Percentiles rank a stretch among this genome's conserved stretches.
Conservation (phyloP, 2,797 vertebrate species). For the Anabacerthia variegaticeps region DNA sequence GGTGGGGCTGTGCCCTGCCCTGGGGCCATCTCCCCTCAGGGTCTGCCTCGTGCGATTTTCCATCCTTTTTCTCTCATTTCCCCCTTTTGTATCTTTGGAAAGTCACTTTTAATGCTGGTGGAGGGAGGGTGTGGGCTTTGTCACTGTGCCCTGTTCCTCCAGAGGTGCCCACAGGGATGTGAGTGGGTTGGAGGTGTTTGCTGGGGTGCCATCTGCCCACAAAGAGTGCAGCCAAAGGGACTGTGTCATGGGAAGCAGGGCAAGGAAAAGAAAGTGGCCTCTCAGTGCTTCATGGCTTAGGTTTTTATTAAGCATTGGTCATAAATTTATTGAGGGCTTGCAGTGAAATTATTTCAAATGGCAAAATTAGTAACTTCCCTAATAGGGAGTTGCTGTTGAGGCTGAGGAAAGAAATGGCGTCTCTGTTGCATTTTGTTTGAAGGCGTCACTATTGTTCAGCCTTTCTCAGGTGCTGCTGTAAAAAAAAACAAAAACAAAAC, state of each 20-base stretch:
- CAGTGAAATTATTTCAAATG: neutral
- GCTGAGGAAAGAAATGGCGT: neutral
- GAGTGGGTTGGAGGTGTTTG: fast-evolving
- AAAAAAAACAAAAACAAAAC: too few relatives aligned
- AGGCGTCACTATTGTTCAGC: fast-evolving
- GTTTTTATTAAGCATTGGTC: neutral
- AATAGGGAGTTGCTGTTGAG: fast-evolving
- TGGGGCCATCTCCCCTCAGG: fast-evolving
- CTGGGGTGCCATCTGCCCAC: fast-evolving
- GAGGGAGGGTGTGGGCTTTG: neutral
- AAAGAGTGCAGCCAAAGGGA: fast-evolving
- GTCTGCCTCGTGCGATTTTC: neutral
- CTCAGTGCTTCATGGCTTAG: neutral
- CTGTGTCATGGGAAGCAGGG: fast-evolving
- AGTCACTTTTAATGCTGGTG: fast-evolving
- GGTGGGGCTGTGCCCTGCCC: too few relatives aligned
- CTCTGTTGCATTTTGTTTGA: neutral
- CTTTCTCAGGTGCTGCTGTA: neutral
- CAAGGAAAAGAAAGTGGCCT: neutral
- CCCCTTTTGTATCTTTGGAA: fast-evolving
- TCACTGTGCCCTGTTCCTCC: fast-evolving
- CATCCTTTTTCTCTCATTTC: fast-evolving
- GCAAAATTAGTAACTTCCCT: neutral
- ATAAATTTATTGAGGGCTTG: neutral
- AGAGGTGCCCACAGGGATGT: fast-evolving